These are phyloP conservation scores for Heterotilapia buettikoferi DNA, from an alignment of 2,113 vertebrate species.

Conservation along the genomic window DNA sequence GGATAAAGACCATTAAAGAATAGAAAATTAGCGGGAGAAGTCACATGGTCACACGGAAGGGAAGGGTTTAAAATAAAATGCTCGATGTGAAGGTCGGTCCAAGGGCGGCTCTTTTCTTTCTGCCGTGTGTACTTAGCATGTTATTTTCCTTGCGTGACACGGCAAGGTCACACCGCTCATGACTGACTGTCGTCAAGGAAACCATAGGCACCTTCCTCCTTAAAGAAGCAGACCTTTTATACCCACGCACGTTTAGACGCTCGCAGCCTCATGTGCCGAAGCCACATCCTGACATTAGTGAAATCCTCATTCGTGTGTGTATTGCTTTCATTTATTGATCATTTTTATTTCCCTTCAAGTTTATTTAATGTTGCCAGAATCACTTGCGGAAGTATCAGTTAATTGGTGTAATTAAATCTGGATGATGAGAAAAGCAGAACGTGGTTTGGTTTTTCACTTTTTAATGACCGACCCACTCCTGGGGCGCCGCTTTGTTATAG, in stretches of 20 bases:
- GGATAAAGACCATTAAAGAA: not conserved
- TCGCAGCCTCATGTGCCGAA: not conserved
- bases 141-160: not conserved
- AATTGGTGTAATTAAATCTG: not conserved
- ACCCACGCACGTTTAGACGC: not conserved
- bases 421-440: not conserved
- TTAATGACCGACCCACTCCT: not conserved
- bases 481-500: not conserved
- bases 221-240: constrained; percentile 1
- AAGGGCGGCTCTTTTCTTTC: not conserved
- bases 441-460: not conserved
- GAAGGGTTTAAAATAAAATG: not conserved
- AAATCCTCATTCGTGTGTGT: not conserved
- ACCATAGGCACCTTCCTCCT: constrained; percentile 20
- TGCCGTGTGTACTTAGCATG: not conserved
- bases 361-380: not conserved
- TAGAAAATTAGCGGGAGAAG: not conserved
- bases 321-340: not conserved
- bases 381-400: not conserved
- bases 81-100: not conserved
- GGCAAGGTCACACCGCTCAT: constrained; percentile 31
- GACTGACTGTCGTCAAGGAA: constrained; percentile 43
- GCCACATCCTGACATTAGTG: not conserved
- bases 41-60: not conserved
- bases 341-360: not conserved